Evolutionary conservation across 2,888 invertebrate species (phyloP).

Genomic region (Conchocele bisecta): DNA sequence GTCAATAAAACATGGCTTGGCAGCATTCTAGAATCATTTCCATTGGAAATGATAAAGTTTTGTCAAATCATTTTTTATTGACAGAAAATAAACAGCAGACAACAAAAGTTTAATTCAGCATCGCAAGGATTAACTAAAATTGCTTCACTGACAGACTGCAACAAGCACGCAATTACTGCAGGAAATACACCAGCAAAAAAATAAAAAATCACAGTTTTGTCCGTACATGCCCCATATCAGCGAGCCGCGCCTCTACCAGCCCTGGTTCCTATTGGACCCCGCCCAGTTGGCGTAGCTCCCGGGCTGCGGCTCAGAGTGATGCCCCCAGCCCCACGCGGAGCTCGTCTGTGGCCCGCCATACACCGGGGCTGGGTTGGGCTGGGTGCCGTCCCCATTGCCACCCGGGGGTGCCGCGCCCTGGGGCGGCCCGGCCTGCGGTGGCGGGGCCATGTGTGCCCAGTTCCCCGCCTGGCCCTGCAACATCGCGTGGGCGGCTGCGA

Average conservation of each 20-base stretch:
- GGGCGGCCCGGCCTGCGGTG: conserved; percentile 44
- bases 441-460: conserved; percentile 71
- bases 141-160: too few species aligned
- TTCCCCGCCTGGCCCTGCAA: conserved; percentile 68
- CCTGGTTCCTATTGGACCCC: conserved; percentile 58
- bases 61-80: neutral
- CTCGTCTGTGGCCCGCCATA: conserved; percentile 52
- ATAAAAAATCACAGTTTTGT: too few species aligned
- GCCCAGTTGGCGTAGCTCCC: conserved; percentile 66
- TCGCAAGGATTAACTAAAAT: too few species aligned
- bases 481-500: conserved; percentile 77
- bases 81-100: too few species aligned
- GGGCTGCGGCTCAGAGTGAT: conserved; percentile 56
- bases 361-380: conserved; percentile 43
- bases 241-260: too few species aligned
- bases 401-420: conserved; percentile 43
- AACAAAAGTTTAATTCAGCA: too few species aligned
- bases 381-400: conserved; percentile 43
- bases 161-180: too few species aligned
- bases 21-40: too few species aligned
- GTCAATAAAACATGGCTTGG: too few species aligned
- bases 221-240: too few species aligned
- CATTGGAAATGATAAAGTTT: too few species aligned
- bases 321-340: conserved; percentile 59
- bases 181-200: too few species aligned